phyloP scores from a whole-genome alignment of 2,113 vertebrate genomes.

The Rhombomys opimus region DNA sequence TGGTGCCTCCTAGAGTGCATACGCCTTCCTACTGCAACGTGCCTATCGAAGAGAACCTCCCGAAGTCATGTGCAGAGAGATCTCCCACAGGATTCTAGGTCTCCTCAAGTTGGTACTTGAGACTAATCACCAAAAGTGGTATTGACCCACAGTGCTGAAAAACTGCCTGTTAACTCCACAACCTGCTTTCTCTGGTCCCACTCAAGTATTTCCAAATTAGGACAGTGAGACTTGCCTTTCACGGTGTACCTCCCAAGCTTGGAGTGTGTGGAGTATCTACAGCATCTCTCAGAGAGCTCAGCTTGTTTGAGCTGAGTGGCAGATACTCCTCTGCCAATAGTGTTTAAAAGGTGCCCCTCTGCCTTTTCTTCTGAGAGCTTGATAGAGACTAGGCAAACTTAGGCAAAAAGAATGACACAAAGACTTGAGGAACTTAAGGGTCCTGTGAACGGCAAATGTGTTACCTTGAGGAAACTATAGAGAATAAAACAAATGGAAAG shows the following conservation, averaged over 20 bases:
- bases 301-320: not conserved
- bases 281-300: not conserved
- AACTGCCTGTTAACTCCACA: not conserved
- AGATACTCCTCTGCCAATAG: not conserved
- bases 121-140: not conserved
- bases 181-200: not conserved
- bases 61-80: not conserved
- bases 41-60: not conserved
- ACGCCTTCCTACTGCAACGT: not conserved
- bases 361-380: not conserved
- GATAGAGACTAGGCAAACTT: not conserved
- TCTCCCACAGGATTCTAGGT: too few relatives aligned
- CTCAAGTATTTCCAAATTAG: not conserved
- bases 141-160: not conserved
- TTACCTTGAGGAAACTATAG: not conserved
- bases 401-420: not conserved
- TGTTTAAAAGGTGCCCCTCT: not conserved
- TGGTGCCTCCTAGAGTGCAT: too few relatives aligned
- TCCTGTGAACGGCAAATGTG: not conserved
- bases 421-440: not conserved
- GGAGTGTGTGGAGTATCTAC: not conserved
- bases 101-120: not conserved
- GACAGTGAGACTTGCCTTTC: not conserved
- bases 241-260: not conserved
- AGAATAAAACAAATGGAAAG: not conserved